Evolutionary conservation across 2,888 invertebrate genomes (phyloP), one percentile per base, ranked within the genome.

Genomic region (Latrodectus elegans): DNA sequence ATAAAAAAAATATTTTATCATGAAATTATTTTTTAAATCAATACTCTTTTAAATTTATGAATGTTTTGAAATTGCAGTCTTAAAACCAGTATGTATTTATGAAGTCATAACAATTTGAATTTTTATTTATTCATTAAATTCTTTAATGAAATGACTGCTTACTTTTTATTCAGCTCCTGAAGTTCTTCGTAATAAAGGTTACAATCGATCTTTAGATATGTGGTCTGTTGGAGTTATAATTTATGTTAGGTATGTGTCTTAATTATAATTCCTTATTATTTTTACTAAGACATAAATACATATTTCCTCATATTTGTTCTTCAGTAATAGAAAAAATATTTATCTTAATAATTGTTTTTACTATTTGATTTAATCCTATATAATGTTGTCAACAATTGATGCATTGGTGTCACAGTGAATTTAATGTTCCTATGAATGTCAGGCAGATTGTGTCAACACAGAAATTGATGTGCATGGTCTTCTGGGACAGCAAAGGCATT

Each of bases 151-250:
- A 38, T 38, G 38, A 2, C 38, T 6, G 4, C 4, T 38, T 38
- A 3, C 6, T 38, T 38, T 38, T 1, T 52, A 73, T 71, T 82
- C 92, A 96, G 99, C 99, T 22, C 99, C 99, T 0, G 99, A 99
- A 93, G 99, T 99, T 12, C 94, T 99, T 65, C 95, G 99, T 90
- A 99, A 99, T 93, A 99, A 99, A 93, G 99, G 99, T 55, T 99
- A 99, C 93, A 99, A 99, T 93, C 95, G 99, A 4, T 99, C 99
- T 0, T 93, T 99, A 91, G 99, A 99, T 93, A 99, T 99, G 99
- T 99, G 99, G 99, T 98, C 98, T 91, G 99, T 99, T 76, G 99
- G 99, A 53, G 99, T 99, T 2, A 99, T 99, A 91, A 96, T 99
- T 90, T 99, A 99, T 93, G 99, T 99, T 77, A 93, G 93, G 91